These are phyloP conservation scores for Brachyhypopomus gauderio DNA, from an alignment of 2,113 vertebrate species.

Conservation along the genomic window DNA sequence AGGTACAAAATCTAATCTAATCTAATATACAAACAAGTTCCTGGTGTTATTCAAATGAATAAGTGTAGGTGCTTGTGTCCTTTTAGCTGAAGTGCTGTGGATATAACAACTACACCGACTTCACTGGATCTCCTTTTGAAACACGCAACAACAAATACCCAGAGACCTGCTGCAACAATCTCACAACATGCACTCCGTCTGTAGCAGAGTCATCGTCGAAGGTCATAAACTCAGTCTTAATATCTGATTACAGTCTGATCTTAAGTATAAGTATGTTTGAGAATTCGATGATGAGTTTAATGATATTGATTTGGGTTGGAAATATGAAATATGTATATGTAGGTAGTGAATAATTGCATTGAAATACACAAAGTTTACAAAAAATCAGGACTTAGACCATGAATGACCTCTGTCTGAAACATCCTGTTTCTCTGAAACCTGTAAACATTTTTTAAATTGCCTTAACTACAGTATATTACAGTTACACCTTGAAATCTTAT, in stretches of 20 bases:
- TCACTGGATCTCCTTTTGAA: conserved; percentile 51
- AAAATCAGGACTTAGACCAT: too few relatives aligned
- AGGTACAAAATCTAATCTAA: conserved; percentile 50
- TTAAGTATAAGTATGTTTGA: background rate
- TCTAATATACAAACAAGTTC: background rate
- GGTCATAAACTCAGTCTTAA: too few relatives aligned
- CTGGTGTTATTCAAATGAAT: background rate
- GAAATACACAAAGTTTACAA: too few relatives aligned
- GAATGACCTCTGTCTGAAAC: background rate
- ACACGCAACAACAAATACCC: background rate
- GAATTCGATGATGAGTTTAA: conserved; percentile 33
- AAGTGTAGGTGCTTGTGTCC: background rate
- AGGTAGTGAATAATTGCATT: too few relatives aligned
- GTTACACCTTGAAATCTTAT: too few relatives aligned
- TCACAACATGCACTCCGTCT: rapidly evolving
- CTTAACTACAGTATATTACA: too few relatives aligned
- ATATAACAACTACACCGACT: conserved; percentile 62
- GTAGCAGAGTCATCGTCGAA: background rate
- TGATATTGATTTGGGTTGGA: too few relatives aligned
- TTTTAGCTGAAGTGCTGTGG: conserved; percentile 64
- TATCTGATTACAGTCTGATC: background rate
- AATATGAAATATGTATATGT: conserved; percentile 7
- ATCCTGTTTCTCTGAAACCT: too few relatives aligned
- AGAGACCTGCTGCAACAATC: background rate
- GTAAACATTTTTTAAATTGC: too few relatives aligned